Conservation (phyloP, 2,113 vertebrate genomes). For the Charadrius vociferus region DNA sequence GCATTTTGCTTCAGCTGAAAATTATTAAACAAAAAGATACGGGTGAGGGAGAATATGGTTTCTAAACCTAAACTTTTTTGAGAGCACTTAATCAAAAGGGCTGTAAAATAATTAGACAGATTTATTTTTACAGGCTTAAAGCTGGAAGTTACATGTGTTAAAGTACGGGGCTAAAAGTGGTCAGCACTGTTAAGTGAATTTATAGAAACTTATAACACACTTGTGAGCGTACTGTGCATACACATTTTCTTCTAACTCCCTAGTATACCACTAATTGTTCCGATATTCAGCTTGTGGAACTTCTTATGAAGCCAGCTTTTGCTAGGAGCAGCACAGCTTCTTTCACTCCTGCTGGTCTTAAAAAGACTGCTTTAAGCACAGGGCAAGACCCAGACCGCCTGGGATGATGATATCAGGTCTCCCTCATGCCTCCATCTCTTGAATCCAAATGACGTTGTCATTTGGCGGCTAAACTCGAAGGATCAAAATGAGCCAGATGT, state of each 20-base stretch:
- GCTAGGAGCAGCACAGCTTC: neutral
- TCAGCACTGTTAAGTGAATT: neutral
- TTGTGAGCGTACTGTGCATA: accelerated
- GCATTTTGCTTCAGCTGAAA: neutral
- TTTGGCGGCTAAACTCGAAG: neutral
- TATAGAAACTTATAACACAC: neutral
- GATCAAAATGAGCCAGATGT: neutral
- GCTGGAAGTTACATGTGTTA: neutral
- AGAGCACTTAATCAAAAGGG: neutral
- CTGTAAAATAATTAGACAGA: neutral
- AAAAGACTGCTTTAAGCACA: neutral
- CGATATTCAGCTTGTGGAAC: neutral
- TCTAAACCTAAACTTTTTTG: neutral
- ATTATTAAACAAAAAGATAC: neutral
- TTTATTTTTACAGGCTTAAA: neutral
- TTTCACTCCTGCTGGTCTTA: neutral
- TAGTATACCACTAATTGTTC: neutral
- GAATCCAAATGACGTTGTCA: neutral
- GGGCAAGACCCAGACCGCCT: neutral
- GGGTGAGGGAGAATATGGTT: neutral
- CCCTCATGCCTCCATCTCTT: neutral
- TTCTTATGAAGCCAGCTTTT: slow-evolving; percentile 13
- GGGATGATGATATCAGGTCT: slow-evolving; percentile 14
- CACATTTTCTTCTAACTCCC: neutral
- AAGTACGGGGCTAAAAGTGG: neutral